A percentile compares a stretch with the other conserved stretches of the same genome.
Conservation (phyloP, 2,113 vertebrate species). For the Gavialis gangeticus region DNA sequence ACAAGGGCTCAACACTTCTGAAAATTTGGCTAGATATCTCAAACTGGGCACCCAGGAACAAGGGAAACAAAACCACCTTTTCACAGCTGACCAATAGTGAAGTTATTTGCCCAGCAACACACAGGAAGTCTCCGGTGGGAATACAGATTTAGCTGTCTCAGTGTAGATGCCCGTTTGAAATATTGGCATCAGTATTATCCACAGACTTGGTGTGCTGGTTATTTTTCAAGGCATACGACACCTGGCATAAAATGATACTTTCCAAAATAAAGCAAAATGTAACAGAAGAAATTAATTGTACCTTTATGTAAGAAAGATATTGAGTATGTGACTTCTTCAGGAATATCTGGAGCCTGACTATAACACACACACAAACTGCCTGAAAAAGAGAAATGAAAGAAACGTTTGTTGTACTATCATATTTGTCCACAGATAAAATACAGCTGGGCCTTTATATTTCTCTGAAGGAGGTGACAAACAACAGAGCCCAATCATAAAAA, state of each 20-base stretch:
- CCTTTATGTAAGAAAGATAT: constrained; percentile 92
- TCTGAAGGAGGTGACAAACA: neutral
- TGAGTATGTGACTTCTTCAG: constrained; percentile 84
- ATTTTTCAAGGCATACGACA: neutral
- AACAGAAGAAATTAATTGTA: constrained; percentile 38
- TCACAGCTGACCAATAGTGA: neutral
- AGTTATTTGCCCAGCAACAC: neutral
- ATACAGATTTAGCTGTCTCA: neutral
- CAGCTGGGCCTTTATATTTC: neutral
- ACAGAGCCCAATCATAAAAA: neutral
- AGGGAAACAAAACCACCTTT: neutral
- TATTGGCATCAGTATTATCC: neutral
- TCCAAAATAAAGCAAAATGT: neutral
- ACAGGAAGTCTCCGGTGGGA: constrained; percentile 23
- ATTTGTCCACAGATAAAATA: neutral
- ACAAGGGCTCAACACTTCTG: neutral
- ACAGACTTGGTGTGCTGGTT: neutral
- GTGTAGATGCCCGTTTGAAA: constrained; percentile 13
- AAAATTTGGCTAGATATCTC: constrained; percentile 42
- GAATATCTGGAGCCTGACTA: constrained; percentile 73
- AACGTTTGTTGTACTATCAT: neutral
- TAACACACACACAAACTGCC: constrained; percentile 92
- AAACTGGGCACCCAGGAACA: neutral
- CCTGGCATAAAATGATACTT: neutral
- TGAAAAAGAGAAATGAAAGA: constrained; percentile 64